Evolutionary conservation across 2,888 invertebrate species (phyloP).

Genomic region (Exocentrus adspersus): DNA sequence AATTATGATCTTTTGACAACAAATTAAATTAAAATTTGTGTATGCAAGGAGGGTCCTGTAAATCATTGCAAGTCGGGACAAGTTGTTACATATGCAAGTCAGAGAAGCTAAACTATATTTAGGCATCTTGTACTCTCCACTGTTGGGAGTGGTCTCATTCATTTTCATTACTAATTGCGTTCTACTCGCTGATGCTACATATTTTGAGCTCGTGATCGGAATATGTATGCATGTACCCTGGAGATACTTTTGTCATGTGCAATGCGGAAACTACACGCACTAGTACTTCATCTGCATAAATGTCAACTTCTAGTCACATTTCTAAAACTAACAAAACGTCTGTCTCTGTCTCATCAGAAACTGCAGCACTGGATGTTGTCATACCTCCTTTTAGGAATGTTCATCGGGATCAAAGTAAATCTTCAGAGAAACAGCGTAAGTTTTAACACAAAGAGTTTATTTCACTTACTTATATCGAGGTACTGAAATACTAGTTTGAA

Average conservation of each 20-base stretch:
- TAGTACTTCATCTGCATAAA: conserved; percentile 31
- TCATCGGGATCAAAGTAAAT: too few species aligned
- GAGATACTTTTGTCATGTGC: conserved; percentile 4
- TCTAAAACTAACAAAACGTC: too few species aligned
- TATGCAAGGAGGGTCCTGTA: conserved; percentile 27
- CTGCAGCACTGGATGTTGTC: too few species aligned
- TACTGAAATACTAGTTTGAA: too few species aligned
- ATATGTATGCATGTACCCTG: conserved; percentile 39
- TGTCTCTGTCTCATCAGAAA: too few species aligned
- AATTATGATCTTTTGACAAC: conserved; percentile 26
- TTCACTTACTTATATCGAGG: too few species aligned
- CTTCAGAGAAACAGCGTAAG: too few species aligned
- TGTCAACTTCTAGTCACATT: conserved; percentile 33
- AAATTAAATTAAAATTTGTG: conserved; percentile 25
- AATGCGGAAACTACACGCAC: conserved; percentile 11
- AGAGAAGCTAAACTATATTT: conserved; percentile 31
- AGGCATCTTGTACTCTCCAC: conserved; percentile 32
- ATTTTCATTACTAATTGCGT: conserved; percentile 39
- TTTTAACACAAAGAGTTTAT: too few species aligned
- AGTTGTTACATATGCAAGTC: conserved; percentile 43
- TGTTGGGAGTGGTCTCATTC: conserved; percentile 27
- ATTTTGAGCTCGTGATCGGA: conserved; percentile 43
- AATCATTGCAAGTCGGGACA: conserved; percentile 37
- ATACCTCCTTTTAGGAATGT: too few species aligned
- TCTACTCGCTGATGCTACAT: conserved; percentile 41